A percentile compares a stretch with the other conserved stretches of the same genome.
Evolutionary conservation across 1,140 invertebrate species (phyloP).

Genomic region (Plutomurus gul): DNA sequence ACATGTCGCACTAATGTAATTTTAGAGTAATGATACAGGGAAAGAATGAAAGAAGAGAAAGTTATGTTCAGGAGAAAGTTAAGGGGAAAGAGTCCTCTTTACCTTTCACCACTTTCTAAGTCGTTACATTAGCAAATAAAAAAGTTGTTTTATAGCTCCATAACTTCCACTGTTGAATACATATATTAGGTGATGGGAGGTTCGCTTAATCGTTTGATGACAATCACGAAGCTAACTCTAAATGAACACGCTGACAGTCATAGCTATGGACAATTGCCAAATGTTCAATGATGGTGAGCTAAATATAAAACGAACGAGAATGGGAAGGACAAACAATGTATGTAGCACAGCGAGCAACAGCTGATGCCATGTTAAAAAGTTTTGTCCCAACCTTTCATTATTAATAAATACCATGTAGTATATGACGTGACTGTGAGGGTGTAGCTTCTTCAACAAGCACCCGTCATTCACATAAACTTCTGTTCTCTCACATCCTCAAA

Average conservation of each 20-base stretch:
- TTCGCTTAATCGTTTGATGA: not conserved
- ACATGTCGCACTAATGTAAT: too few relatives aligned
- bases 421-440: too few relatives aligned
- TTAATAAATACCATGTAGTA: too few relatives aligned
- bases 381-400: not conserved
- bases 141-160: too few relatives aligned
- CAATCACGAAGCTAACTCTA: not conserved
- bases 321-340: not conserved
- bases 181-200: not conserved
- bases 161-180: too few relatives aligned
- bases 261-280: not conserved
- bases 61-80: too few relatives aligned
- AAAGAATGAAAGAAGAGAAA: too few relatives aligned
- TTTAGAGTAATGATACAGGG: too few relatives aligned
- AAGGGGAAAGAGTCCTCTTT: too few relatives aligned
- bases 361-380: not conserved
- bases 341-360: conserved; percentile 3
- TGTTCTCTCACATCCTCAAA: too few relatives aligned
- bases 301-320: not conserved
- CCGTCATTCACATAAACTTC: too few relatives aligned
- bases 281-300: not conserved
- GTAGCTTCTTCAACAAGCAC: too few relatives aligned
- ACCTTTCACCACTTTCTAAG: not conserved
- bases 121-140: not conserved
- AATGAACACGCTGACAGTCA: not conserved